Base-by-base conservation (phyloP, 2,113 vertebrate species). In the Gopherus flavomarginatus region DNA sequence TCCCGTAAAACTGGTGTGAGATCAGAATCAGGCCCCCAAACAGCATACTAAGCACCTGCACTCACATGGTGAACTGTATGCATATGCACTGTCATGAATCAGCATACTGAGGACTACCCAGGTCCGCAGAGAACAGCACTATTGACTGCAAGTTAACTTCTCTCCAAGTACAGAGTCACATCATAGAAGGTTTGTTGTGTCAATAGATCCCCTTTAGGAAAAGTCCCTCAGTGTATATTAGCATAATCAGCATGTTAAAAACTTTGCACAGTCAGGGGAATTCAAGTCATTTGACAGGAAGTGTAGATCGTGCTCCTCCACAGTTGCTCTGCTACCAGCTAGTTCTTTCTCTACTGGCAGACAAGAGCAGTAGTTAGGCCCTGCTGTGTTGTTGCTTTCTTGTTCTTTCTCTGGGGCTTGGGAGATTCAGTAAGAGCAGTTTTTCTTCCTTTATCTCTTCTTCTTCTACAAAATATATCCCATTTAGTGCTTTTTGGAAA, bases 261-360 rank as follows among this genome's bases (percentile, higher is more conserved):
- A 29, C 83, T 75, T 17, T 77, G 26, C 19, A 62, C 44, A 42
- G 42, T 83, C 87, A 88, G 5, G 2, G 35, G 65, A 9, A 38
- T 59, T 83, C 14, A 83, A 54, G 42, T 44, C 53, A 86, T 93
- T 92, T 94, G 85, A 84, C 13, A 80, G 69, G 77, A 78, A 38
- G 50, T 38, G 24, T 44, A 78, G 19, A 95, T 95, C 91, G 87
- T 90, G 84, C 90, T 77, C 47, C 91, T 72, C 86, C 82, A 87
- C 94, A 92, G 44, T 84, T 47, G 54, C 91, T 86, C 90, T 95
- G 81, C 85, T 93, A 88, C 81, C 85, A 85, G n/a, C 35, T 56
- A 72, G 54, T 17, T 8, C 57, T 79, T 75, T 85, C 69, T 69
- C 42, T 47, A 78, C 24, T 89, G 84, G 88, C 69, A 87, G 27